Evolutionary conservation across 2,797 vertebrate genomes (phyloP), one percentile per base, ranked within the genome.

Genomic region (Hephaestus fuliginosus): DNA sequence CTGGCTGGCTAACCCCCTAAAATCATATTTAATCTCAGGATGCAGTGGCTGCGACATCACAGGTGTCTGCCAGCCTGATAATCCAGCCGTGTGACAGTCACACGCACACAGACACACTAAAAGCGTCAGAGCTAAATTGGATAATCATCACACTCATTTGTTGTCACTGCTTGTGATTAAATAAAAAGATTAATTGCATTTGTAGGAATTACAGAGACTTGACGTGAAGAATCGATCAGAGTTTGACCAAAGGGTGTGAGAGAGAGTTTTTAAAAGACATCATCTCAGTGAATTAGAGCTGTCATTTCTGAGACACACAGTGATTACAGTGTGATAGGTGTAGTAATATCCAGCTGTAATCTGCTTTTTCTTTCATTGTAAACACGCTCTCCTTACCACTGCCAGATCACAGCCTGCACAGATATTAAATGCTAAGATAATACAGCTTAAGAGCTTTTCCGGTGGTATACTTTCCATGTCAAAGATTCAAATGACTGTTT

Each of bases 11-110:
- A 89, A 91, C 84, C 84, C 90, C 88, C 77, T 78, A 33, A 80
- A 89, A 87, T 92, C 81, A 91, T 86, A 86, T 92, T 89, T 94
- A 92, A 93, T 90, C 92, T 91, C 76, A 78, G 84, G 77, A 85
- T 77, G 86, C 76, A 22, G 72, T 52, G 75, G 62, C 58, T 65
- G 52, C 70, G 14, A 58, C 85, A 74, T 88, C 76, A 48, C 88
- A 93, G 93, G 91, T 93, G 86, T 86, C 83, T 71, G 56, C 17
- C 68, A 64, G 52, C 51, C 67, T 52, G 86, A 84, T 91, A 91
- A 93, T 93, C 91, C 89, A 88, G 80, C 79, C 43, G 71, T 74
- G 75, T 22, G 9, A 71, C 51, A 72, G 20, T 46, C 25, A 18
- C n/a, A 33, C 49, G 11, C 22, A 6, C 41, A 41, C 49, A 15